Conservation (phyloP, 2,113 vertebrate species). For the Pseudonaja textilis region DNA sequence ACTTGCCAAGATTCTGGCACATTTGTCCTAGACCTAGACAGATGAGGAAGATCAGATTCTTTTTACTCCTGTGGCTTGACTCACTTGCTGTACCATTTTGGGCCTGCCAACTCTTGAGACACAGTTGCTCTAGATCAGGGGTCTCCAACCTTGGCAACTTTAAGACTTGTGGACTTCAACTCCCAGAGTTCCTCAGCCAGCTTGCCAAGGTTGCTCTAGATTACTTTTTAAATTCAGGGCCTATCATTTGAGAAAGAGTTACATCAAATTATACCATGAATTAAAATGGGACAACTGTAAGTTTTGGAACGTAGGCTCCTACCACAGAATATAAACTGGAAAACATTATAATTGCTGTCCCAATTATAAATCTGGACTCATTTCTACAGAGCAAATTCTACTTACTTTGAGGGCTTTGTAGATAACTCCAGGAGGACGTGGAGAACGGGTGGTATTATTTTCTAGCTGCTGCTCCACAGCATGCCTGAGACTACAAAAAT, state of each 20-base stretch:
- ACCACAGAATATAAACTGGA: not conserved
- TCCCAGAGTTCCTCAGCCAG: too few relatives aligned
- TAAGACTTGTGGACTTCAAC: too few relatives aligned
- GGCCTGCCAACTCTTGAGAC: not conserved
- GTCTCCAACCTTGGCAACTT: too few relatives aligned
- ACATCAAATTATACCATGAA: not conserved
- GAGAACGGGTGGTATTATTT: slow-evolving; percentile 94
- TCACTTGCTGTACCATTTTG: not conserved
- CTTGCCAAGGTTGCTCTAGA: not conserved
- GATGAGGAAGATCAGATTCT: not conserved
- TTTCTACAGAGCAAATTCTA: not conserved
- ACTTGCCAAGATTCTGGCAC: not conserved
- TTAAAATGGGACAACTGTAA: not conserved
- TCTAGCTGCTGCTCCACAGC: slow-evolving; percentile 91
- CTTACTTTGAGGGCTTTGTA: slow-evolving; percentile 93
- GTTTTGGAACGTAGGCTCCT: not conserved
- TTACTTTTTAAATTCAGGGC: not conserved
- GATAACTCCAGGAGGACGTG: slow-evolving; percentile 90
- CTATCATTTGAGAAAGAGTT: not conserved
- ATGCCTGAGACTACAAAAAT: slow-evolving; percentile 91
- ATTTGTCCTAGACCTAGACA: not conserved
- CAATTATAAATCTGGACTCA: not conserved
- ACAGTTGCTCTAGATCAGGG: not conserved
- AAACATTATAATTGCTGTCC: not conserved
- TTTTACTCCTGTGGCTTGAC: not conserved